These are phyloP conservation scores for Balaeniceps rex DNA, from an alignment of 2,113 vertebrate genomes.

Conservation along the genomic window DNA sequence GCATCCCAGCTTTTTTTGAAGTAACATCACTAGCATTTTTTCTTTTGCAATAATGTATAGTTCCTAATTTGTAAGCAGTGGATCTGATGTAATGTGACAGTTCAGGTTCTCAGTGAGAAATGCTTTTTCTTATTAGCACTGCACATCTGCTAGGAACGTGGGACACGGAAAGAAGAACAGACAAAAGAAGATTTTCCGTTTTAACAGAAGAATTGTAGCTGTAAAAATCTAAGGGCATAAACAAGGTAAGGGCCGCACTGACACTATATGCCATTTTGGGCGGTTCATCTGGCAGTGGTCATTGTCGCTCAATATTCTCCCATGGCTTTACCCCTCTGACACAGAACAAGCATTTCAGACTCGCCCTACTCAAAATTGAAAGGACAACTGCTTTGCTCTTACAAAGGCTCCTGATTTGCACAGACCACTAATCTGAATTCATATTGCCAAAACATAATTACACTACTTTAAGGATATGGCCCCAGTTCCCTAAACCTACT, in stretches of 20 bases:
- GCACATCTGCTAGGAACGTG: neutral
- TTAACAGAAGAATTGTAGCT: neutral
- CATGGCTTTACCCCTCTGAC: neutral
- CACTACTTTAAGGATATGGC: neutral
- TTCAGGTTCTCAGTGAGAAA: neutral
- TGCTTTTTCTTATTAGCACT: neutral
- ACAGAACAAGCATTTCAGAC: neutral
- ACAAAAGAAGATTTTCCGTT: neutral
- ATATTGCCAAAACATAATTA: neutral
- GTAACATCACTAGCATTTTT: neutral
- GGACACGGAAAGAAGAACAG: neutral
- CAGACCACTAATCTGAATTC: neutral
- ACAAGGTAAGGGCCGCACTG: neutral
- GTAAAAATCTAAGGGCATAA: neutral
- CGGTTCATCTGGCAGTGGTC: neutral
- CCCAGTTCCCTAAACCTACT: neutral
- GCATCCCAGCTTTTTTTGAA: neutral
- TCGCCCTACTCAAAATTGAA: neutral
- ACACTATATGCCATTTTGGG: neutral
- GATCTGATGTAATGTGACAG: neutral
- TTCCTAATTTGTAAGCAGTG: neutral
- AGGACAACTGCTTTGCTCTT: neutral
- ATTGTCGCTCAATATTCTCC: neutral
- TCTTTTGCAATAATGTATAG: neutral
- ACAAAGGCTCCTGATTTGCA: neutral